Conservation (phyloP, 2,797 vertebrate genomes). For the Cyclopterus lumpus region DNA sequence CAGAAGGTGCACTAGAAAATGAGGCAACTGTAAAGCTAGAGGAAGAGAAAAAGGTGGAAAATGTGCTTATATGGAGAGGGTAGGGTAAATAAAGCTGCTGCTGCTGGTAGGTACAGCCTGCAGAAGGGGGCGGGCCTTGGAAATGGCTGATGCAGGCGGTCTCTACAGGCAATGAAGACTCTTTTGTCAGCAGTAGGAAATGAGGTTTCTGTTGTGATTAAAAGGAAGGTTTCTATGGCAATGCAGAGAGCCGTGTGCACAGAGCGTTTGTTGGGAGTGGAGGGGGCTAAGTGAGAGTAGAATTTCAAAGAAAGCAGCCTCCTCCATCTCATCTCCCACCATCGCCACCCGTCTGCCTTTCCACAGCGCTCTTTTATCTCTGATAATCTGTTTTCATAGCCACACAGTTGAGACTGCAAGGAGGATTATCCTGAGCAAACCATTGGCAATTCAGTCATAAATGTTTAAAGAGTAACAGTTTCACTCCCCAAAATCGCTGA, state of each 20-base stretch:
- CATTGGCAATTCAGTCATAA: slow-evolving; percentile 45
- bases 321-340: slow-evolving; percentile 74
- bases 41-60: slow-evolving; percentile 57
- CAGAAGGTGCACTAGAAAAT: slow-evolving; percentile 1
- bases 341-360: slow-evolving; percentile 61
- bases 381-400: slow-evolving; percentile 77
- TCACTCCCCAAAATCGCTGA: slow-evolving; percentile 49
- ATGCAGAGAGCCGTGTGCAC: slow-evolving; percentile 82
- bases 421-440: slow-evolving; percentile 62
- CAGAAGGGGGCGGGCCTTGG: slow-evolving; percentile 66
- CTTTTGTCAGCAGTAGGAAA: slow-evolving; percentile 84
- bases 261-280: slow-evolving; percentile 70
- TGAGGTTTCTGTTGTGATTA: slow-evolving; percentile 85
- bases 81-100: slow-evolving; percentile 42
- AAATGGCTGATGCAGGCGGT: slow-evolving; percentile 74
- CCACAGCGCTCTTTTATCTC: slow-evolving; percentile 73
- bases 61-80: slow-evolving; percentile 72
- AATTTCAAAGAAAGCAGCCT: slow-evolving; percentile 84
- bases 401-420: slow-evolving; percentile 60
- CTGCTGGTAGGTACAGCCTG: slow-evolving; percentile 59
- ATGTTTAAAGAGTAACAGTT: slow-evolving; percentile 49
- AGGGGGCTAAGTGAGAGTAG: slow-evolving; percentile 80
- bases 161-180: slow-evolving; percentile 77
- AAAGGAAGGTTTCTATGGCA: slow-evolving; percentile 84
- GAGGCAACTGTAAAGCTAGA: slow-evolving; percentile 26